Conservation (phyloP, 2,113 vertebrate species). For the Sterna hirundo region DNA sequence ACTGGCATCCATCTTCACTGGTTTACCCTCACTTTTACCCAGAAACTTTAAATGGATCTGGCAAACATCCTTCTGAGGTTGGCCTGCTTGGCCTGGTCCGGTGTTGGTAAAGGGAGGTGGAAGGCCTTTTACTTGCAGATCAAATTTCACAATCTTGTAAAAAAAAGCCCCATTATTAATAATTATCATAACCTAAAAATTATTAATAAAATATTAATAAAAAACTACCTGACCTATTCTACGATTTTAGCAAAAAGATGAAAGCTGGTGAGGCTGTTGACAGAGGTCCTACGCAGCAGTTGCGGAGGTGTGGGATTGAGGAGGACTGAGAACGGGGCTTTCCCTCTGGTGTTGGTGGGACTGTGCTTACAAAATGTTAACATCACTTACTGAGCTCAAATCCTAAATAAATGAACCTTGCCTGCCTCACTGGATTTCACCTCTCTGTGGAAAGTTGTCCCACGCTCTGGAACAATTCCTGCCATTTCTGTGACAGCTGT, state of each 20-base stretch:
- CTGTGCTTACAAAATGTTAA: neutral
- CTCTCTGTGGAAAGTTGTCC: neutral
- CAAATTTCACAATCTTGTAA: neutral
- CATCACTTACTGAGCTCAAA: neutral
- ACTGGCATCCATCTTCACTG: constrained; percentile 5
- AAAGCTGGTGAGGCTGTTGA: neutral
- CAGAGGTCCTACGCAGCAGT: neutral
- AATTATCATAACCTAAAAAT: neutral
- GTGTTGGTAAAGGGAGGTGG: neutral
- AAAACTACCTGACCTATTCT: neutral
- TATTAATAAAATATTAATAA: neutral
- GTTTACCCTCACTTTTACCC: neutral
- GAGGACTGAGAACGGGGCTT: neutral
- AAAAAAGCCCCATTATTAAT: neutral
- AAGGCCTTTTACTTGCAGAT: neutral
- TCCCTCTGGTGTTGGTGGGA: neutral
- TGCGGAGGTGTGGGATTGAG: neutral
- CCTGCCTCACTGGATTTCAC: neutral
- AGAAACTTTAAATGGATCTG: neutral
- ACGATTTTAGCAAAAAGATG: neutral
- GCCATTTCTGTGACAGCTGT: neutral
- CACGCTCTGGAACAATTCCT: neutral
- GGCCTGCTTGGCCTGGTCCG: neutral
- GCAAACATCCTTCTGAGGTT: neutral
- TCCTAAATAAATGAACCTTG: neutral